Conservation (phyloP, 2,888 invertebrate species). For the Trichopria drosophilae region DNA sequence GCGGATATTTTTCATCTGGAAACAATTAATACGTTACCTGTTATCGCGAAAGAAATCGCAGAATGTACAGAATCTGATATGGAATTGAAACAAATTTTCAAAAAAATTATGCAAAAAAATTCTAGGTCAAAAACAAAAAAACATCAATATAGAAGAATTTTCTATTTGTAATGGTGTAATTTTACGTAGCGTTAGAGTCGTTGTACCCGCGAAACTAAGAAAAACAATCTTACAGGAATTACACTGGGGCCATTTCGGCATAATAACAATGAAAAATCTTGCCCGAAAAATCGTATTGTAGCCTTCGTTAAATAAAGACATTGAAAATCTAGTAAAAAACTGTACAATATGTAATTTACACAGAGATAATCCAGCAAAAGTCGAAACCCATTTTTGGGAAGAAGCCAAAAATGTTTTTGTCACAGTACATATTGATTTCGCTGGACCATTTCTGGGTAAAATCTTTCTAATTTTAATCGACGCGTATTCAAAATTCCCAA, state of each 20-base stretch:
- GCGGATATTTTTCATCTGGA: constrained; percentile 22
- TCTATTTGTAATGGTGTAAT: neutral
- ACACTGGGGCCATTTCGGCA: constrained; percentile 9
- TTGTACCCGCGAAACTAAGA: constrained; percentile 1
- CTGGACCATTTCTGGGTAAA: constrained; percentile 12
- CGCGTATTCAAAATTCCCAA: no score
- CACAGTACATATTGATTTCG: constrained; percentile 12
- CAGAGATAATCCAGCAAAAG: constrained; percentile 11
- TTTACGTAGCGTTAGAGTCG: constrained; percentile 1
- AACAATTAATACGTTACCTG: constrained; percentile 20
- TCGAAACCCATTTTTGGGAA: constrained; percentile 11
- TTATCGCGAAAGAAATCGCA: constrained; percentile 15
- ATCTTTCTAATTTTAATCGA: constrained; percentile 7
- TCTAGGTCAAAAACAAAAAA: no score
- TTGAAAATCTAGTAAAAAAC: constrained; percentile 9
- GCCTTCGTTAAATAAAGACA: constrained; percentile 7
- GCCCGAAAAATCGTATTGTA: constrained; percentile 5
- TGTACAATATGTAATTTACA: constrained; percentile 2
- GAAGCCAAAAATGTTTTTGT: constrained; percentile 4
- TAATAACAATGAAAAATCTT: no score
- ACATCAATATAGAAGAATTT: constrained; percentile 5
- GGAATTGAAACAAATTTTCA: neutral
- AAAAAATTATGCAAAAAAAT: neutral
- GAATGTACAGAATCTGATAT: neutral
- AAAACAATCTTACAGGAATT: constrained; percentile 2